These are phyloP conservation scores for Phylloscopus trochiloides DNA, from an alignment of 2,113 vertebrate genomes.

Conservation along the genomic window DNA sequence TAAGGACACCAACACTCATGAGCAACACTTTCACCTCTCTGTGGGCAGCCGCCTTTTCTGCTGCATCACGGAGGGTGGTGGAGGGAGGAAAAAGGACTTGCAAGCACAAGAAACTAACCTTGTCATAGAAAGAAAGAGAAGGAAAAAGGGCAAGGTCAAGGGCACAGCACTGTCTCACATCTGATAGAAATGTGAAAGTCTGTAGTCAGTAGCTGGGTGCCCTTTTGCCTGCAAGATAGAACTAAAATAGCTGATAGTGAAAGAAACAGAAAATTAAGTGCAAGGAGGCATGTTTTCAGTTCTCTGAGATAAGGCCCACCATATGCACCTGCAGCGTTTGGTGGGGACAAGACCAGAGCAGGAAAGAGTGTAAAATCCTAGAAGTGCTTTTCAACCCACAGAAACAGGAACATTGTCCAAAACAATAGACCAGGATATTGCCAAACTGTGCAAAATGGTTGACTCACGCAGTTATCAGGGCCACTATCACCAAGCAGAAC, in stretches of 20 bases:
- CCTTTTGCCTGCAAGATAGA: background rate
- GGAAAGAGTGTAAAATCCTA: conserved; percentile 41
- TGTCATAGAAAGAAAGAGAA: background rate
- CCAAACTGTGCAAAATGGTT: conserved; percentile 62
- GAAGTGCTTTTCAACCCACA: conserved; percentile 39
- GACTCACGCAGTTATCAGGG: conserved; percentile 56
- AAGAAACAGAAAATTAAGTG: background rate
- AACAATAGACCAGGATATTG: conserved; percentile 45
- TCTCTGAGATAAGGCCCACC: background rate
- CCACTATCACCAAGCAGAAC: conserved; percentile 59
- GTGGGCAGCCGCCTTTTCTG: background rate
- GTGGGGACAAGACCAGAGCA: background rate
- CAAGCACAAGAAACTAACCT: background rate
- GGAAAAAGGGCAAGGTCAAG: background rate
- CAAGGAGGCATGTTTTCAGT: background rate
- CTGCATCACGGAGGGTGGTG: background rate
- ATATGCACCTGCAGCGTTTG: background rate
- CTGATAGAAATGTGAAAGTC: background rate
- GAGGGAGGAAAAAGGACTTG: background rate
- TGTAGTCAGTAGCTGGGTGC: background rate
- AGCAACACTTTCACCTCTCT: background rate
- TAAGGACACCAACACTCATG: background rate
- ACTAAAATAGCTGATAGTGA: background rate
- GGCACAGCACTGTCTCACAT: background rate
- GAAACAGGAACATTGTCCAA: background rate